Evolutionary conservation across 92 coral and sea anemone species (phyloP), one percentile per base, ranked within the genome.

Genomic region (Bergia puertoricense): DNA sequence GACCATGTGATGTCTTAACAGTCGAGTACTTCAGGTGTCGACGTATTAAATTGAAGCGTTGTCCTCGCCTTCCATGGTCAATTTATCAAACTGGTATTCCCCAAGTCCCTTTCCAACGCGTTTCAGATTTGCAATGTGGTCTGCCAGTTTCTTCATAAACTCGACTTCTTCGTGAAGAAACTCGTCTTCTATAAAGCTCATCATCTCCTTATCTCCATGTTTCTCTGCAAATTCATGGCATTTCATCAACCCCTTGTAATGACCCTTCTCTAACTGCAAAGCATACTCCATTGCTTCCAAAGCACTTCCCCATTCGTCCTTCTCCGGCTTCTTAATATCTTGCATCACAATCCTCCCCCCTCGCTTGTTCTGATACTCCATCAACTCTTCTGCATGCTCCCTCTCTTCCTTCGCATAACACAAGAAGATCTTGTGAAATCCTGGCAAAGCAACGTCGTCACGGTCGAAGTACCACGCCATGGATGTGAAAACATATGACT

Each of bases 301-400:
- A 8, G 96, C 94, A 74, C 82, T 87, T 4, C 95, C 98, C 99
- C 99, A 97, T n/a, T 94, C 96, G 84, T 94, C 94, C 1, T 80
- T 56, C 51, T 94, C 99, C 39, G 99, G 99, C 76, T 93, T 97
- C 97, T 97, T 97, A 86, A 97, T 81, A 84, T 97, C 98, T 72
- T 94, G 95, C 90, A 94, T 92, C 77, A 97, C 96, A 88, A 97
- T 89, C 50, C 99, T 96, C 42, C 99, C 99, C 80, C 99, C 99
- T 51, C 99, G 99, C 90, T 89, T 59, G 90, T 95, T 95, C 88
- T 97, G 99, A 88, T 91, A 97, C 65, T 91, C 88, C 97, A 97
- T 85, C 73, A 97, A 90, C 95, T 95, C 94, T 82, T 92, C 93
- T 74, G 97, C 99, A 89, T 97, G 99, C 80, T 93, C 99, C 51